phyloP scores from a whole-genome alignment of 2,113 vertebrate genomes.

The Beaufortia kweichowensis region DNA sequence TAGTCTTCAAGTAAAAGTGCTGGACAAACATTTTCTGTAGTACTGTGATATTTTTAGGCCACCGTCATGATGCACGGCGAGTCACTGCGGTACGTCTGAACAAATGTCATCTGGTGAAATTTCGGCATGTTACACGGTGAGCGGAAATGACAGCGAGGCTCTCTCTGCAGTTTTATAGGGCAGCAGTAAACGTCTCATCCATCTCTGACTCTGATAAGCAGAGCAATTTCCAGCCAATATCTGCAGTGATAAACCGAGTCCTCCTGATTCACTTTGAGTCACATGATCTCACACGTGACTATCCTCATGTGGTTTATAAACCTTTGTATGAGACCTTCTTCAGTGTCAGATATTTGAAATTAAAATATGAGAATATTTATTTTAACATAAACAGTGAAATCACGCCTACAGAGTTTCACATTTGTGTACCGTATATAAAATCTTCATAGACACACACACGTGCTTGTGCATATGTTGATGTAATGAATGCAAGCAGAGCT shows the following conservation, averaged over 20 bases:
- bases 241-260: slow-evolving; percentile 60
- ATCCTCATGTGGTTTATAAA: too few species aligned
- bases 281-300: too few species aligned
- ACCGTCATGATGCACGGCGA: slow-evolving; percentile 42
- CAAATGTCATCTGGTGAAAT: slow-evolving; percentile 47
- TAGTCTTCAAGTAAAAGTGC: slow-evolving; percentile 55
- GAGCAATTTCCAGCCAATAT: slow-evolving; percentile 60
- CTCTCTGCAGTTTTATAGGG: slow-evolving; percentile 38
- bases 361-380: too few species aligned
- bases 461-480: background rate
- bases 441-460: slow-evolving; percentile 38
- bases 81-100: slow-evolving; percentile 41
- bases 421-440: background rate
- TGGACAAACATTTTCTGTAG: slow-evolving; percentile 58
- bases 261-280: slow-evolving; percentile 53
- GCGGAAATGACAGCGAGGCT: slow-evolving; percentile 22
- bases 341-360: too few species aligned
- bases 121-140: slow-evolving; percentile 53
- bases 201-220: slow-evolving; percentile 59
- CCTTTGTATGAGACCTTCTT: too few species aligned
- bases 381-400: too few species aligned
- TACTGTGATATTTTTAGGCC: slow-evolving; percentile 35
- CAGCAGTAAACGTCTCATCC: slow-evolving; percentile 57
- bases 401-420: too few species aligned
- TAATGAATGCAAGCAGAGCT: background rate